Evolutionary conservation across 2,113 vertebrate genomes (phyloP).

Genomic region (Oxyruncus cristatus): DNA sequence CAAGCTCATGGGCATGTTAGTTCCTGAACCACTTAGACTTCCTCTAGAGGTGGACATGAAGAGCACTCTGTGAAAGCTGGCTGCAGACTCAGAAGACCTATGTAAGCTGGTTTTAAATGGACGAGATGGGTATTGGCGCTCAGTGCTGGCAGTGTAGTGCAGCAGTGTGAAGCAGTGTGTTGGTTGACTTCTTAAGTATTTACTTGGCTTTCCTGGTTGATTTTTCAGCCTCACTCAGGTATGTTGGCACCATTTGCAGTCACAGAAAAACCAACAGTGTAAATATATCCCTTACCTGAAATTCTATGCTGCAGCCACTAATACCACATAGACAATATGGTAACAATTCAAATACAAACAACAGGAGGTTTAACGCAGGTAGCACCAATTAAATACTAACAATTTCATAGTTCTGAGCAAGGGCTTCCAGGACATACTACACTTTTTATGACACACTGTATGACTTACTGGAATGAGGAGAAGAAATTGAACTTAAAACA

Average conservation of each 20-base stretch:
- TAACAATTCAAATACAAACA: background rate
- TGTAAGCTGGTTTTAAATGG: background rate
- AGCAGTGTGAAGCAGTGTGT: background rate
- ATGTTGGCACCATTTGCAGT: background rate
- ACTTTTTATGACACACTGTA: background rate
- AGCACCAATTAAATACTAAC: background rate
- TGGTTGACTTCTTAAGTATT: background rate
- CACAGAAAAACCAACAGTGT: background rate
- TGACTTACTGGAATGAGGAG: background rate
- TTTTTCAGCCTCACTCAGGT: background rate
- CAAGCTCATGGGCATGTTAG: background rate
- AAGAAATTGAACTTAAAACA: background rate
- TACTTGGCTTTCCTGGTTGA: background rate
- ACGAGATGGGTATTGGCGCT: background rate
- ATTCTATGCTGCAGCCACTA: background rate
- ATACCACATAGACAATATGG: background rate
- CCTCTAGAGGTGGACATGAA: background rate
- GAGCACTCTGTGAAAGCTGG: background rate
- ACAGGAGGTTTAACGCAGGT: background rate
- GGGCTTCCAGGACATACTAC: background rate
- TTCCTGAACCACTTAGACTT: background rate
- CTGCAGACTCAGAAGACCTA: background rate
- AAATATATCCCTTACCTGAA: background rate
- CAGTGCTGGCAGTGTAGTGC: background rate
- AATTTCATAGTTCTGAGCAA: background rate